phyloP scores from a whole-genome alignment of 2,797 vertebrate species.

The Eremophila alpestris region DNA sequence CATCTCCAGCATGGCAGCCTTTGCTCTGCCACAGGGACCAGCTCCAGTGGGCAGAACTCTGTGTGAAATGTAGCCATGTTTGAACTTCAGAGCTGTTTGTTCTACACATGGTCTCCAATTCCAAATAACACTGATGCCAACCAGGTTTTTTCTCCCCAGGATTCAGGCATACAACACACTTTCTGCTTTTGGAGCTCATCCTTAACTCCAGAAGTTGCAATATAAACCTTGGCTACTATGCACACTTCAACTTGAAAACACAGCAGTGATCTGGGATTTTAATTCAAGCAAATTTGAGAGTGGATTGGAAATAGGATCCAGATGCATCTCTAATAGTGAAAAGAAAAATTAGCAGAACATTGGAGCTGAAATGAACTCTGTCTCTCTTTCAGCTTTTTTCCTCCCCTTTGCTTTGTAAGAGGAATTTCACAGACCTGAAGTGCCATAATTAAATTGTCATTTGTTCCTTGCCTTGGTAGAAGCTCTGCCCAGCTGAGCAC shows the following conservation, averaged over 20 bases:
- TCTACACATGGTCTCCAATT: slow-evolving; percentile 17
- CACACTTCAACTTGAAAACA: slow-evolving; percentile 69
- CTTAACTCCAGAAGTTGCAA: slow-evolving; percentile 68
- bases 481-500: slow-evolving; percentile 58
- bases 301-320: slow-evolving; percentile 74
- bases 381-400: slow-evolving; percentile 13
- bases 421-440: slow-evolving; percentile 26
- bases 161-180: slow-evolving; percentile 32
- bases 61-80: neutral
- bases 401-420: slow-evolving; percentile 20
- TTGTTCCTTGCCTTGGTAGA: slow-evolving; percentile 67
- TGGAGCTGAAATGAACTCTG: slow-evolving; percentile 8
- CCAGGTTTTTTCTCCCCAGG: neutral
- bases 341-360: slow-evolving; percentile 38
- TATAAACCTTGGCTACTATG: slow-evolving; percentile 70
- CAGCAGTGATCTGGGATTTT: slow-evolving; percentile 72
- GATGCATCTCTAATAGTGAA: slow-evolving; percentile 66
- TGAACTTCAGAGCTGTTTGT: slow-evolving; percentile 56
- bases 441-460: slow-evolving; percentile 71
- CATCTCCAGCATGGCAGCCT: neutral
- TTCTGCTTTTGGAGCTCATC: slow-evolving; percentile 60
- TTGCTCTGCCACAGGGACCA: neutral
- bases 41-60: neutral
- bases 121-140: slow-evolving; percentile 52
- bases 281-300: slow-evolving; percentile 73